These are phyloP conservation scores for Rotaria magnacalcarata DNA, from an alignment of 2,888 invertebrate species.

Conservation along the genomic window DNA sequence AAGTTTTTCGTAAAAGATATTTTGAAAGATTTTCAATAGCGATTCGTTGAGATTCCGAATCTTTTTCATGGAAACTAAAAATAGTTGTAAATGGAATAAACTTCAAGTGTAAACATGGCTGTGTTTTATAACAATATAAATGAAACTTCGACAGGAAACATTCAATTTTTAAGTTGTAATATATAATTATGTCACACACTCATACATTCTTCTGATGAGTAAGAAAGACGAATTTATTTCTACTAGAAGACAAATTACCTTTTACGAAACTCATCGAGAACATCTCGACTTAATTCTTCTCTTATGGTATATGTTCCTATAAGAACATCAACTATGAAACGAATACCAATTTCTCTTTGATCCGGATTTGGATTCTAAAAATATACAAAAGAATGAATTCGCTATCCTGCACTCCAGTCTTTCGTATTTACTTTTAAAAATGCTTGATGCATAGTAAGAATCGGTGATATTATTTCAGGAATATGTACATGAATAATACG, in stretches of 20 bases:
- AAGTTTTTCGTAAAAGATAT: neutral
- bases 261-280: constrained; percentile 27
- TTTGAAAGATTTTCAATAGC: neutral
- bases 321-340: constrained; percentile 7
- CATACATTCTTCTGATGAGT: too few species aligned
- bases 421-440: neutral
- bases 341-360: constrained; percentile 27
- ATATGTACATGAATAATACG: constrained; percentile 33
- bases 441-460: neutral
- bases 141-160: too few species aligned
- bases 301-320: neutral
- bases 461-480: neutral
- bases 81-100: too few species aligned
- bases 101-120: too few species aligned
- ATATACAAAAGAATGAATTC: neutral
- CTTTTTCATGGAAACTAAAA: constrained; percentile 27
- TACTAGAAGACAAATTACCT: neutral
- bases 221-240: too few species aligned
- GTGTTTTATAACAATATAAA: too few species aligned
- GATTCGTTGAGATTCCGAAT: neutral
- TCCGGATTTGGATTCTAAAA: neutral
- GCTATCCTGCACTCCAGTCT: neutral
- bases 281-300: neutral
- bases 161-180: too few species aligned
- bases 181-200: too few species aligned